phyloP scores from a whole-genome alignment of 2,888 invertebrate genomes.

The Tenthredo scrophulariae region DNA sequence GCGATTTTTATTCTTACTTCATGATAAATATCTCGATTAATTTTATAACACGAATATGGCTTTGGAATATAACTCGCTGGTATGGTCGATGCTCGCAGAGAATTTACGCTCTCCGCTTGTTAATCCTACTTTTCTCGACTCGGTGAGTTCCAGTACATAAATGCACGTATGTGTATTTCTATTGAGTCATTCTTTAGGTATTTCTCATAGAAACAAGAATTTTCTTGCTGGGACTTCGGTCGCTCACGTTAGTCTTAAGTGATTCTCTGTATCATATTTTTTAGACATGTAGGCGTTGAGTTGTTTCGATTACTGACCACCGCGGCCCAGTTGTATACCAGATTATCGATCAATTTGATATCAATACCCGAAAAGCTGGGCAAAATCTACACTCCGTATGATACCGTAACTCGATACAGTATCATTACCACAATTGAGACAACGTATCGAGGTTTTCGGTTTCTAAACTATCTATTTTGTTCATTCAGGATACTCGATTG shows the following conservation, averaged over 20 bases:
- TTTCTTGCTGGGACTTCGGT: background rate
- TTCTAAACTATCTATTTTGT: conserved; percentile 49
- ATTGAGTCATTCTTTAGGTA: conserved; percentile 26
- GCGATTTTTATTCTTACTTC: background rate
- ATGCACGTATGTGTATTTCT: background rate
- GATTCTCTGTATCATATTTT: background rate
- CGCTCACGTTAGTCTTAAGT: background rate
- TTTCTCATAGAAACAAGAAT: conserved; percentile 13
- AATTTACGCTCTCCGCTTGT: background rate
- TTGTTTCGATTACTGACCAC: background rate
- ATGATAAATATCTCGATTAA: background rate
- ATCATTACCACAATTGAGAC: conserved; percentile 38
- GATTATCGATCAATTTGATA: conserved; percentile 41
- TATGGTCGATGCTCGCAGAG: background rate
- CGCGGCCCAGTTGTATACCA: background rate
- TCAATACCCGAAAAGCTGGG: conserved; percentile 20
- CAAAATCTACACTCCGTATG: background rate
- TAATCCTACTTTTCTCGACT: conserved; percentile 9
- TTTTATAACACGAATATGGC: background rate
- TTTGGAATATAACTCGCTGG: background rate
- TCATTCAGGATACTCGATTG: conserved; percentile 48
- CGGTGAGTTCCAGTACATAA: background rate
- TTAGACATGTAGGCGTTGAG: background rate
- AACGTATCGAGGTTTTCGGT: conserved; percentile 29
- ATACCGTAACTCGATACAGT: conserved; percentile 23